phyloP scores from a whole-genome alignment of 2,888 invertebrate species.

The Candidula unifasciata region DNA sequence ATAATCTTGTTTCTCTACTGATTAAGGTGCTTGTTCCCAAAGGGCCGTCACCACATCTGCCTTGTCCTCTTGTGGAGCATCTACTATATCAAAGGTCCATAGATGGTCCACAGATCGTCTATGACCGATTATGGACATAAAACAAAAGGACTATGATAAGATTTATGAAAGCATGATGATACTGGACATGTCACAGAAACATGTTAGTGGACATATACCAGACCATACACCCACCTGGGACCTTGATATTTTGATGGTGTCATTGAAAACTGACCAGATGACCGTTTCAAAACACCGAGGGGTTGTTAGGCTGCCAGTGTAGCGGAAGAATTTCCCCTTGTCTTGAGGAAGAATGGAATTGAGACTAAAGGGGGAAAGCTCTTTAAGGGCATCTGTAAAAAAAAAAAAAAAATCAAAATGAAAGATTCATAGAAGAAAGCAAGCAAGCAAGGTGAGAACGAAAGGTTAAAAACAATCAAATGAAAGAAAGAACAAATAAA shows the following conservation, averaged over 20 bases:
- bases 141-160: too few relatives aligned
- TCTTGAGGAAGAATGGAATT: conserved; percentile 33
- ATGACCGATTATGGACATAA: too few relatives aligned
- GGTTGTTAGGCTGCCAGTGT: conserved; percentile 44
- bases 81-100: too few relatives aligned
- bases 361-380: background rate
- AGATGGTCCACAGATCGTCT: too few relatives aligned
- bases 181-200: background rate
- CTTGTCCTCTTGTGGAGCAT: too few relatives aligned
- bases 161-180: background rate
- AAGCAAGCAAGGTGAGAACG: too few relatives aligned
- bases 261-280: conserved; percentile 41
- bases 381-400: background rate
- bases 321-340: conserved; percentile 16
- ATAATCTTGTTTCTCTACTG: too few relatives aligned
- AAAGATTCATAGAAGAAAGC: too few relatives aligned
- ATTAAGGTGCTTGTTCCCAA: too few relatives aligned
- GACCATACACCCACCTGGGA: conserved; percentile 15
- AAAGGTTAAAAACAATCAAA: too few relatives aligned
- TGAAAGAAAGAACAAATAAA: too few relatives aligned
- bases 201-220: background rate
- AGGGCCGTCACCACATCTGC: too few relatives aligned
- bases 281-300: conserved; percentile 34
- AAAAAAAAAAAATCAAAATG: background rate
- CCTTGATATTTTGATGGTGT: conserved; percentile 12